These are phyloP conservation scores for Xiphophorus hellerii DNA, from an alignment of 2,113 vertebrate genomes.

Conservation along the genomic window DNA sequence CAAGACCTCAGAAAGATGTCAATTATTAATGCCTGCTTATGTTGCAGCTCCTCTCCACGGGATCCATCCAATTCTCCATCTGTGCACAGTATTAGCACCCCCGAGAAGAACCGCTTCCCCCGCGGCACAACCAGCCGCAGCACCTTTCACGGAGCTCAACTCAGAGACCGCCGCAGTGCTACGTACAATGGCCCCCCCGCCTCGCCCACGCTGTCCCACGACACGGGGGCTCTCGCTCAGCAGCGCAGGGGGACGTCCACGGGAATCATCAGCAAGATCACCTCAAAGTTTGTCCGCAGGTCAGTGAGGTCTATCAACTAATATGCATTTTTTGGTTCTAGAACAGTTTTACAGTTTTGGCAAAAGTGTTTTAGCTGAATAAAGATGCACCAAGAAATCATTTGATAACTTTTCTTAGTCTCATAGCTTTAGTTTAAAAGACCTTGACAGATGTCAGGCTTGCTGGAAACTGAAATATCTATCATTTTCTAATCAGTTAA, in stretches of 20 bases:
- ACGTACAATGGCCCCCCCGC: constrained; percentile 96
- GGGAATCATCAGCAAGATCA: constrained; percentile 96
- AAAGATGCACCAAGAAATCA: not conserved
- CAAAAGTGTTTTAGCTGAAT: too few species aligned
- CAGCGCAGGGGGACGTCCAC: constrained; percentile 92
- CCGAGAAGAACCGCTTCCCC: constrained; percentile 95
- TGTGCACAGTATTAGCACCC: constrained; percentile 95
- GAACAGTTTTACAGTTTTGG: not conserved
- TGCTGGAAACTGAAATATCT: not conserved
- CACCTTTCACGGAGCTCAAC: constrained; percentile 97
- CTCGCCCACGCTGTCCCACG: constrained; percentile 90
- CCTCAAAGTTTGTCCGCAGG: constrained; percentile 97
- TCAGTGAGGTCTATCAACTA: constrained; percentile 71
- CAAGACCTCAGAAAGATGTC: not conserved
- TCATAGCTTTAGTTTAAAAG: not conserved
- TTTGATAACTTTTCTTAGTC: not conserved
- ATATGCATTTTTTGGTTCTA: not conserved
- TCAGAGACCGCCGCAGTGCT: constrained; percentile 93
- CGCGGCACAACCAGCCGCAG: constrained; percentile 95
- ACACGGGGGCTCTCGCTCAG: constrained; percentile 90
- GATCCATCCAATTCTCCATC: constrained; percentile 93
- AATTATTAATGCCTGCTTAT: not conserved
- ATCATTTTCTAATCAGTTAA: not conserved
- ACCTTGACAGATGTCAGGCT: not conserved
- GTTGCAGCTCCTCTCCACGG: constrained; percentile 82